Percentiles rank a stretch among this genome's conserved stretches.
These are phyloP conservation scores for Drosophila athabasca DNA, from an alignment of 1,140 invertebrate species.

Conservation along the genomic window DNA sequence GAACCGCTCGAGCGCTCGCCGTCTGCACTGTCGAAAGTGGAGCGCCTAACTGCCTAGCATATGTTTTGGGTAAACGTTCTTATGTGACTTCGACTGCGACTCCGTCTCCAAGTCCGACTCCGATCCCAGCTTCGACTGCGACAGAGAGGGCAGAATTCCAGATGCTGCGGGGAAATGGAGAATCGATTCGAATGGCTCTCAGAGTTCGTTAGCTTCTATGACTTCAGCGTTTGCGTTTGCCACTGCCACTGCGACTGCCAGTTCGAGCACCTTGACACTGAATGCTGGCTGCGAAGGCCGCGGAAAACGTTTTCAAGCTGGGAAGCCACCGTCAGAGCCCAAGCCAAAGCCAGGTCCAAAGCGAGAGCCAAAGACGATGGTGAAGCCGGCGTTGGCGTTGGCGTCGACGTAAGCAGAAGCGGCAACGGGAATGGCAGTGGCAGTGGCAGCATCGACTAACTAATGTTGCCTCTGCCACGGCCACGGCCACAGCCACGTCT, in stretches of 20 bases:
- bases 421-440: background rate
- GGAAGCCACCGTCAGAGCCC: slow-evolving; percentile 26
- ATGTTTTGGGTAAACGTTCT: slow-evolving; percentile 68
- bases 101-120: no score
- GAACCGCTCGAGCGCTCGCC: slow-evolving; percentile 59
- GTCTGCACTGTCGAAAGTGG: slow-evolving; percentile 77
- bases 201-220: slow-evolving; percentile 76
- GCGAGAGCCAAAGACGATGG: slow-evolving; percentile 9
- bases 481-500: background rate
- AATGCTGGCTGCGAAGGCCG: slow-evolving; percentile 73
- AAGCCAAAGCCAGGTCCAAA: no score
- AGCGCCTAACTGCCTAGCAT: slow-evolving; percentile 71
- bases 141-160: slow-evolving; percentile 33
- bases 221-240: slow-evolving; percentile 44
- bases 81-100: slow-evolving; percentile 52
- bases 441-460: slow-evolving; percentile 52
- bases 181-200: slow-evolving; percentile 46
- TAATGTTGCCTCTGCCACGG: slow-evolving; percentile 41
- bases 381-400: slow-evolving; percentile 7
- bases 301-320: slow-evolving; percentile 79
- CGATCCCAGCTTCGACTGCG: background rate
- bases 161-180: slow-evolving; percentile 65
- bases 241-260: slow-evolving; percentile 63
- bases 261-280: slow-evolving; percentile 80
- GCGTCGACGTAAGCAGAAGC: slow-evolving; percentile 1